Conservation (phyloP, 2,113 vertebrate species). For the Mesembrinibis cayennensis region DNA sequence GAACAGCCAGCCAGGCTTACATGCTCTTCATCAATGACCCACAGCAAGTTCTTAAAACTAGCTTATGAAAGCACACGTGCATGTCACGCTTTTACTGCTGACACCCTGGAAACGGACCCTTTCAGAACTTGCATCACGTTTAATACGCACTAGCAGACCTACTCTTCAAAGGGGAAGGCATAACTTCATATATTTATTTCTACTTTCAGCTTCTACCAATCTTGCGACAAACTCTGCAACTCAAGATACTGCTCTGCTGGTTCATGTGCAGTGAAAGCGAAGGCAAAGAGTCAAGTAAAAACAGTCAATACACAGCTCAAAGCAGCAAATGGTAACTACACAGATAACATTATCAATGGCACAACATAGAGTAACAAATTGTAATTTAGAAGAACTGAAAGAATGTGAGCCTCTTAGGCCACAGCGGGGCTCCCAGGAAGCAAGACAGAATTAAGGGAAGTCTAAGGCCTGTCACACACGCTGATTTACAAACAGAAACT, state of each 20-base stretch:
- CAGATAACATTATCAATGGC: neutral
- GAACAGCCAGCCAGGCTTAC: neutral
- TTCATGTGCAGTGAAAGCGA: neutral
- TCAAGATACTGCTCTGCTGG: neutral
- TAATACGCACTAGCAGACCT: neutral
- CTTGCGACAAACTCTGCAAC: neutral
- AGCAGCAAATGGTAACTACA: neutral
- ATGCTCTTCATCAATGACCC: neutral
- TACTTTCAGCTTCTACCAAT: neutral
- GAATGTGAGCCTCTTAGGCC: neutral
- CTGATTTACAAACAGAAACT: neutral
- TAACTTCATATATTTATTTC: neutral
- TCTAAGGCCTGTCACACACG: rapidly evolving
- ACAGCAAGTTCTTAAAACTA: neutral
- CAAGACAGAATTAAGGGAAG: neutral
- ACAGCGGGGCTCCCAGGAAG: neutral
- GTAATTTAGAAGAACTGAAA: neutral
- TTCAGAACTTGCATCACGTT: neutral
- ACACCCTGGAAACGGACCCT: neutral
- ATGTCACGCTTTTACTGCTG: neutral
- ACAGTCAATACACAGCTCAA: neutral
- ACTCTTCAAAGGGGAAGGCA: neutral
- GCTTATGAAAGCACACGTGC: neutral
- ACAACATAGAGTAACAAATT: neutral
- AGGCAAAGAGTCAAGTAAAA: neutral